Evolutionary conservation across 2,113 vertebrate species (phyloP).

Genomic region (Mustelus asterias): DNA sequence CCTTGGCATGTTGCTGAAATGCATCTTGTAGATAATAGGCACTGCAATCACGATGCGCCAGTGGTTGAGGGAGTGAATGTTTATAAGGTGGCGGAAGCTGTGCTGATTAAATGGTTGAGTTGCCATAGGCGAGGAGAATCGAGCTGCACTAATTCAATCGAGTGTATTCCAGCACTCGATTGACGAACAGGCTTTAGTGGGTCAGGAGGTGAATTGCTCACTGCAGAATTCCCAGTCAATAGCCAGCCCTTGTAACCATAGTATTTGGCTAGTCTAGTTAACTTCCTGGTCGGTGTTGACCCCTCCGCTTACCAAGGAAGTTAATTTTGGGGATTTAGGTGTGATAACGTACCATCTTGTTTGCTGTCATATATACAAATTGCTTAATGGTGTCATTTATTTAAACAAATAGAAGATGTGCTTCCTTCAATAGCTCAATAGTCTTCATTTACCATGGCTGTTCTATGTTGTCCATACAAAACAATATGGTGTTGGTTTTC

Average conservation of each 20-base stretch:
- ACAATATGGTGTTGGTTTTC: not conserved
- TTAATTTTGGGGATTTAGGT: too few species aligned
- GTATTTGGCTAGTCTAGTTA: not conserved
- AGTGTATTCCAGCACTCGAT: not conserved
- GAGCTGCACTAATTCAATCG: not conserved
- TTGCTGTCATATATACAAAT: not conserved
- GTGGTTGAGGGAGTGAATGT: not conserved
- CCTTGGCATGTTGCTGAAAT: not conserved
- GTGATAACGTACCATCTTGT: too few species aligned
- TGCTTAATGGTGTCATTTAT: not conserved
- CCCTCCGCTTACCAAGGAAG: too few species aligned
- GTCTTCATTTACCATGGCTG: not conserved
- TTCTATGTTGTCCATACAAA: not conserved
- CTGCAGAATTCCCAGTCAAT: not conserved
- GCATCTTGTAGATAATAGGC: not conserved
- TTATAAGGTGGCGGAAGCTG: too few species aligned
- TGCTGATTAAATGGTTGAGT: not conserved
- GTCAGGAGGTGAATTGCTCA: not conserved
- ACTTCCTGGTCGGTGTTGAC: not conserved
- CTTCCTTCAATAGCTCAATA: not conserved
- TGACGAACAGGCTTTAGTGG: not conserved
- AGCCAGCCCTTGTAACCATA: not conserved
- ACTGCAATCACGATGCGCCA: not conserved
- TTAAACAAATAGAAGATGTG: not conserved
- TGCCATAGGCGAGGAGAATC: not conserved